A percentile compares a stretch with the other conserved stretches of the same genome.
Evolutionary conservation across 2,797 vertebrate genomes (phyloP).

Genomic region (Potorous gilbertii): DNA sequence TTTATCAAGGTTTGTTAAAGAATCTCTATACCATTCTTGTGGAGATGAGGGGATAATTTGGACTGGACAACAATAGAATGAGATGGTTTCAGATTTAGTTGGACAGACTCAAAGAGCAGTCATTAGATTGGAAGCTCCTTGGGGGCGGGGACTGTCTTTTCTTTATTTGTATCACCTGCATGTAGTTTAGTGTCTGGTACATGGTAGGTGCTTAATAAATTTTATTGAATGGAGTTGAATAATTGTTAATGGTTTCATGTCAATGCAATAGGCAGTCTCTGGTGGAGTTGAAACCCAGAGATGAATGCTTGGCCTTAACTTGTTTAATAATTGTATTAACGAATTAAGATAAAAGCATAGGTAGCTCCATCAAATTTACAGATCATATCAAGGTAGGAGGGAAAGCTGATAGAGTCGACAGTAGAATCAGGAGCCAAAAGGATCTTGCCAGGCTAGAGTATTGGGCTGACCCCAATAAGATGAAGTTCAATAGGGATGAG

Average conservation of each 20-base stretch:
- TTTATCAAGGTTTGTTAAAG: background rate
- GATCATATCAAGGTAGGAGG: background rate
- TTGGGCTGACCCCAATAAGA: background rate
- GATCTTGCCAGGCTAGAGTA: background rate
- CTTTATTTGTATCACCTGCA: background rate
- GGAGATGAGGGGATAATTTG: background rate
- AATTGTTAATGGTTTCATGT: background rate
- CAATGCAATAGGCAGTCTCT: background rate
- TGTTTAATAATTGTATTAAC: background rate
- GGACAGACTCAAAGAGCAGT: background rate
- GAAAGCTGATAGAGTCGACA: background rate
- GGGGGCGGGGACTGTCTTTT: background rate
- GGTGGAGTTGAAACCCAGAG: background rate
- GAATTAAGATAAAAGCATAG: background rate
- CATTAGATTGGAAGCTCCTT: background rate
- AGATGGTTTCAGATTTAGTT: background rate
- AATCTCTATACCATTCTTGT: background rate
- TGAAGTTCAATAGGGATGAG: background rate
- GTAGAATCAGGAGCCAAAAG: background rate
- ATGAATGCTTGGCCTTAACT: background rate
- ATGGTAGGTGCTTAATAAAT: background rate
- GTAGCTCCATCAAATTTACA: background rate
- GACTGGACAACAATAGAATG: background rate
- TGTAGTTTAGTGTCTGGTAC: background rate
- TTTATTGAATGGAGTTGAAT: background rate